A percentile compares a stretch with the other conserved stretches of the same genome.
These are phyloP conservation scores for Cyanistes caeruleus DNA, from an alignment of 2,113 vertebrate genomes.

Conservation along the genomic window DNA sequence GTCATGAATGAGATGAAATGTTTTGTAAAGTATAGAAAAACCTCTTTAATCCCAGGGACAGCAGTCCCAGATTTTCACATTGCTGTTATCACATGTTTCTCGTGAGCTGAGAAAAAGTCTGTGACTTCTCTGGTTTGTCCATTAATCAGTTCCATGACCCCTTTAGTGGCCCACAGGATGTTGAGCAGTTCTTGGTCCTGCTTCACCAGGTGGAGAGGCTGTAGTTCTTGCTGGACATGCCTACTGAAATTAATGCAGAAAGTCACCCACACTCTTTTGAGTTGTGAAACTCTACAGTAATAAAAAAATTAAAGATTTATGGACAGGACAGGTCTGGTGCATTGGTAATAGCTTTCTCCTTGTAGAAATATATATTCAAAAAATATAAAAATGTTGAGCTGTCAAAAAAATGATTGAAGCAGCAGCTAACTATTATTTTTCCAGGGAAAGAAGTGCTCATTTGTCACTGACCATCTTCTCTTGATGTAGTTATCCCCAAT, in stretches of 20 bases:
- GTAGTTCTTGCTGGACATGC: neutral
- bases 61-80: neutral
- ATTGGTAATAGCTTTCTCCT: conserved; percentile 27
- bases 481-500: conserved; percentile 42
- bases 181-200: neutral
- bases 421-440: conserved; percentile 49
- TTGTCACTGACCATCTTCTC: conserved; percentile 27
- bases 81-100: neutral
- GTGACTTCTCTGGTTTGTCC: neutral
- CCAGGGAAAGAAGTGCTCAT: neutral
- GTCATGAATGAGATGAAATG: neutral
- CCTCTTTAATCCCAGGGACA: neutral
- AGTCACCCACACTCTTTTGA: neutral
- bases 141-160: neutral
- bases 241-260: neutral
- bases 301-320: neutral
- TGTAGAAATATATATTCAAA: conserved; percentile 8
- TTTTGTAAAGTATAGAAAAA: neutral
- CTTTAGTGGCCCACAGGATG: neutral
- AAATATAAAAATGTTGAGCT: conserved; percentile 16
- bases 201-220: neutral
- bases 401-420: conserved; percentile 45
- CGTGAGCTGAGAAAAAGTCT: neutral
- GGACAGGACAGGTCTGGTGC: neutral
- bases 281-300: neutral